Base-by-base conservation (phyloP, 2,888 invertebrate species). In the Amphiduros pacificus region DNA sequence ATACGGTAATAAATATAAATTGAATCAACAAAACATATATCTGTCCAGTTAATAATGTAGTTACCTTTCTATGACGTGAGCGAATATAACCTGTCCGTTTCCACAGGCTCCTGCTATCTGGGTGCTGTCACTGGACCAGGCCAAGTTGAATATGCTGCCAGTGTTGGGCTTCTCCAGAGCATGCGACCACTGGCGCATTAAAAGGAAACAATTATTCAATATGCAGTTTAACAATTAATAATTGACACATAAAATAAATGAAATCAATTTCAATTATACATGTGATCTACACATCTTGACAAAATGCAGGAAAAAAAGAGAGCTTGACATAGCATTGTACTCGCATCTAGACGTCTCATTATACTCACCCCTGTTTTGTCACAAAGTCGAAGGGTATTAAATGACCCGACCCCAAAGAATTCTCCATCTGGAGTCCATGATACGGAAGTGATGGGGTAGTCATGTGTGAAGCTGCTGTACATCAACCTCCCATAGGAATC, bases 41-140 rank as follows among this genome's bases (percentile, higher is more conserved):
- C n/a, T n/a, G n/a, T n/a, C n/a, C n/a, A n/a, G n/a, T n/a, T n/a
- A 36, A 17, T 11, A 36, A 52, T 20, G 11, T 31, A 14, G 70
- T 74, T 82, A 91, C 89, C 90, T 89, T 72, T 94, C 92, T 70
- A 95, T 89, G 41, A 96, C 89, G 82, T 95, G 93, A 3, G 93
- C 96, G 77, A 96, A 91, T 60, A 96, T 85, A 2, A 99, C 89
- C 68, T 91, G 89, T 0, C 95, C 94, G 76, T 91, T 93, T 0
- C 95, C 93, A 79, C 94, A 93, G n/a, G 94, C 96, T 59, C 92
- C 94, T 14, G 93, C 93, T 28, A 98, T 85, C 71, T 98, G 97
- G 0, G 96, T 97, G 3, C 96, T 93, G 84, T 99, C 98, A 55
- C 89, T 89, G 2, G 96, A 96, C 98, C 98, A 99, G 2, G 91